Evolutionary conservation across 1,140 invertebrate species (phyloP).

Genomic region (Hylyphantes graminicola): DNA sequence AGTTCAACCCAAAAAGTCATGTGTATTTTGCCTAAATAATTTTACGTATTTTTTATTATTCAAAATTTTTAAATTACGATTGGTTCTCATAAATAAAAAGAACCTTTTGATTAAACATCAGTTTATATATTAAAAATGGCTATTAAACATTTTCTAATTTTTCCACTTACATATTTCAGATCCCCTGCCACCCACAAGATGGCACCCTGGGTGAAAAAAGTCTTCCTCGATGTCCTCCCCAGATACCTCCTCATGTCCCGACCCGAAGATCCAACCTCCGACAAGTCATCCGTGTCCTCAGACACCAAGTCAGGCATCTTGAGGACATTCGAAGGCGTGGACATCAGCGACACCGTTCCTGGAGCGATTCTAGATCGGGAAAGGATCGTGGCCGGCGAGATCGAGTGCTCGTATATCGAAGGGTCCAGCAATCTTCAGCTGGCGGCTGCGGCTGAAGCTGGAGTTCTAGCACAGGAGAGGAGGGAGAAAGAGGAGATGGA

Average conservation of each 20-base stretch:
- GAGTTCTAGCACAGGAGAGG: conserved; percentile 11
- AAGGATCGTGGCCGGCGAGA: conserved; percentile 17
- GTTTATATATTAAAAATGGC: conserved; percentile 11
- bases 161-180: not conserved
- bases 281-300: conserved; percentile 72
- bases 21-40: not conserved
- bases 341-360: conserved; percentile 69
- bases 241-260: conserved; percentile 83
- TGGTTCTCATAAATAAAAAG: not conserved
- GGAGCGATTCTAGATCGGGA: conserved; percentile 67
- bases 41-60: not conserved
- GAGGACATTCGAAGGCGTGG: conserved; percentile 50
- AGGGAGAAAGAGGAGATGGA: conserved; percentile 76
- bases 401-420: conserved; percentile 35
- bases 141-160: not conserved
- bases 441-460: not conserved
- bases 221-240: conserved; percentile 92
- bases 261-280: conserved; percentile 77
- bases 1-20: not conserved
- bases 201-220: conserved; percentile 91
- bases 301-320: conserved; percentile 35
- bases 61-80: not conserved
- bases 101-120: not conserved
- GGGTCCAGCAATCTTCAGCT: conserved; percentile 68
- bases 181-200: conserved; percentile 71